Conservation (phyloP, 2,888 invertebrate genomes). For the Eledona agricola region DNA sequence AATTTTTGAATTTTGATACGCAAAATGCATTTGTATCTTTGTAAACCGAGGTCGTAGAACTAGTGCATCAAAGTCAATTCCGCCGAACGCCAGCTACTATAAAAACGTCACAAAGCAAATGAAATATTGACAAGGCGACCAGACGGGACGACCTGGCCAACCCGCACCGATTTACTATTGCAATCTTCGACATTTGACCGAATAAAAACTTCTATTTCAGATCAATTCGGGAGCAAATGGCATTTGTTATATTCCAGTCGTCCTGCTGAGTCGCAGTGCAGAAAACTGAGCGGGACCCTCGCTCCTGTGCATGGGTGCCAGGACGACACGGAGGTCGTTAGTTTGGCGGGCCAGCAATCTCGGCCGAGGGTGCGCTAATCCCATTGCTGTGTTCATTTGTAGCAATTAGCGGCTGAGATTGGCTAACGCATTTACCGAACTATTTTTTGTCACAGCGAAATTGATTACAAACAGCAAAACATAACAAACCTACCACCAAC, state of each 20-base stretch:
- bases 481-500: too few relatives aligned
- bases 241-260: slow-evolving; percentile 53
- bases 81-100: too few relatives aligned
- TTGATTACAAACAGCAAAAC: slow-evolving; percentile 55
- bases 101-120: slow-evolving; percentile 11
- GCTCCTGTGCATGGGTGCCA: slow-evolving; percentile 15
- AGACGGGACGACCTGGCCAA: slow-evolving; percentile 32
- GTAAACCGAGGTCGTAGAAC: not conserved
- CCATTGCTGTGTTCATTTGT: slow-evolving; percentile 59
- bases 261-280: slow-evolving; percentile 31
- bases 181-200: slow-evolving; percentile 52
- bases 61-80: not conserved
- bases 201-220: slow-evolving; percentile 52
- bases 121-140: slow-evolving; percentile 19
- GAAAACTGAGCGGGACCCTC: slow-evolving; percentile 12
- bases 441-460: slow-evolving; percentile 54
- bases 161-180: slow-evolving; percentile 45
- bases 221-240: slow-evolving; percentile 53
- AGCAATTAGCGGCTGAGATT: slow-evolving; percentile 59
- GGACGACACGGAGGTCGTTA: slow-evolving; percentile 42
- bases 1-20: not conserved
- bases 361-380: slow-evolving; percentile 54
- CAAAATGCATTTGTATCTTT: not conserved
- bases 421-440: slow-evolving; percentile 56
- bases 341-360: slow-evolving; percentile 42